phyloP scores from a whole-genome alignment of 2,113 vertebrate genomes.

The Lepisosteus oculatus region DNA sequence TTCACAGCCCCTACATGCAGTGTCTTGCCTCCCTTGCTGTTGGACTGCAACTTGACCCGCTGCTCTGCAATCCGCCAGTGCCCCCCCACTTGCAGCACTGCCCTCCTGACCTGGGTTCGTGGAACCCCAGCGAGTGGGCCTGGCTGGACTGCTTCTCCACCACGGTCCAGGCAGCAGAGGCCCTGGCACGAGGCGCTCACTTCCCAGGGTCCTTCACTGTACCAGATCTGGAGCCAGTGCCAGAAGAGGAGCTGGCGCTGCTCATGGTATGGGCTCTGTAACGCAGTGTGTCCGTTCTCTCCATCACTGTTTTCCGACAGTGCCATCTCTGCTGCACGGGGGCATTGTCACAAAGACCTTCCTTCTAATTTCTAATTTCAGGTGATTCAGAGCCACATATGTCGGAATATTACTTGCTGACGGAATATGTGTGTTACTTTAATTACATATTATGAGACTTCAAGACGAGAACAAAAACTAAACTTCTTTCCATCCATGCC shows the following conservation, averaged over 20 bases:
- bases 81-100: conserved; percentile 77
- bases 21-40: conserved; percentile 90
- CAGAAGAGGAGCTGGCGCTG: conserved; percentile 83
- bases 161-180: conserved; percentile 92
- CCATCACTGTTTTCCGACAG: no score
- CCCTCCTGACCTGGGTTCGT: conserved; percentile 71
- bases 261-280: conserved; percentile 76
- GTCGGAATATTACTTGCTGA: no score
- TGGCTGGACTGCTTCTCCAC: conserved; percentile 95
- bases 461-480: no score
- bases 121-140: conserved; percentile 89
- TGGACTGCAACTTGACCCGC: conserved; percentile 86
- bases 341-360: no score
- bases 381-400: no score
- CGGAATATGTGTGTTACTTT: no score
- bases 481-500: no score
- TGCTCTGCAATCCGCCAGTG: conserved; percentile 79
- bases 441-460: no score
- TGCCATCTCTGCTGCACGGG: not conserved
- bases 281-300: no score
- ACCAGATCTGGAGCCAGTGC: conserved; percentile 89
- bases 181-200: conserved; percentile 79
- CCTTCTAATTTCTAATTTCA: no score
- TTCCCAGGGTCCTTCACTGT: conserved; percentile 91
- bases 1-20: conserved; percentile 97